These are phyloP conservation scores for Ovis aries DNA, from an alignment of 2,113 vertebrate genomes.

Conservation along the genomic window ARS-UI_Ramb_v3.0 NC_056055.1:99057501-99058000, in stretches of 20 bases:
- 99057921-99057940: too few relatives aligned
- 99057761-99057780: slow-evolving; percentile 57
- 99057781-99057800: slow-evolving; percentile 71
- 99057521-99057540: not conserved
- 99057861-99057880: too few relatives aligned
- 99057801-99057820: slow-evolving; percentile 68
- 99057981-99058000: too few relatives aligned
- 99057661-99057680: not conserved
- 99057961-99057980: too few relatives aligned
- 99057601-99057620: not conserved
- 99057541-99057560: not conserved
- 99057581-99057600: not conserved
- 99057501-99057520: not conserved
- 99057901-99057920: too few relatives aligned
- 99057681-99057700: not conserved
- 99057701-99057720: not conserved
- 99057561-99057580: not conserved
- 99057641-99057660: not conserved
- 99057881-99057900: too few relatives aligned
- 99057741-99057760: slow-evolving; percentile 64
- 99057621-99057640: not conserved
- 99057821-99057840: slow-evolving; percentile 84
- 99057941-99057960: too few relatives aligned
- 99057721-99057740: slow-evolving; percentile 50
- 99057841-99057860: too few relatives aligned